A percentile compares a stretch with the other conserved stretches of the same genome.
Conservation (phyloP, 2,797 vertebrate genomes). For the Pantherophis alleghaniensis region DNA sequence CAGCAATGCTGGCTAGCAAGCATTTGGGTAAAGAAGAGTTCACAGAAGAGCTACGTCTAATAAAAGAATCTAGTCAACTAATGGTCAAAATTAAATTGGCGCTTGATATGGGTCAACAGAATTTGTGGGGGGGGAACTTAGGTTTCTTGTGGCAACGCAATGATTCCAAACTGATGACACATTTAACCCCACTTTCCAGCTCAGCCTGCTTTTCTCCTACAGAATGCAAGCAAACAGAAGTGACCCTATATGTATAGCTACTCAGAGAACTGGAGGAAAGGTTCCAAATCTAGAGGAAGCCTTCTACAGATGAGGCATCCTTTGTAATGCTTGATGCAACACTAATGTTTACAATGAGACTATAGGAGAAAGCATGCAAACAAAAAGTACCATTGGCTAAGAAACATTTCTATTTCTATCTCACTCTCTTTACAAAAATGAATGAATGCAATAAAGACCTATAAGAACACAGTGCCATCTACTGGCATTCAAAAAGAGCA, state of each 20-base stretch:
- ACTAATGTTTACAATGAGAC: neutral
- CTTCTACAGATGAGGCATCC: neutral
- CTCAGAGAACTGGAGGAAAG: neutral
- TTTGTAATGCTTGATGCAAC: neutral
- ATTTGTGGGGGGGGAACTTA: neutral
- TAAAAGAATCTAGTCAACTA: neutral
- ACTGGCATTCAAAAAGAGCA: constrained; percentile 22
- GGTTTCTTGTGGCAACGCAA: neutral
- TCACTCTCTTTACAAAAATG: neutral
- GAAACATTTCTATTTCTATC: neutral
- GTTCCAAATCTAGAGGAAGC: neutral
- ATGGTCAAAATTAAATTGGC: neutral
- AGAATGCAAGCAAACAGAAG: neutral
- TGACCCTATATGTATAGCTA: neutral
- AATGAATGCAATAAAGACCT: neutral
- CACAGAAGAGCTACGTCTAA: neutral
- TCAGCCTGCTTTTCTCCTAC: neutral
- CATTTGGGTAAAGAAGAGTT: neutral
- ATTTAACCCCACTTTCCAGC: neutral
- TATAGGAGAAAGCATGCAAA: neutral
- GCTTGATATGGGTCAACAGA: neutral
- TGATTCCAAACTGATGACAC: neutral
- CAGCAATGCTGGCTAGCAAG: neutral
- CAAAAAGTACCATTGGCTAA: neutral
- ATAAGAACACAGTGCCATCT: constrained; percentile 56